Evolutionary conservation across 2,113 vertebrate species (phyloP).

Genomic region (Sminthopsis crassicaudata): DNA sequence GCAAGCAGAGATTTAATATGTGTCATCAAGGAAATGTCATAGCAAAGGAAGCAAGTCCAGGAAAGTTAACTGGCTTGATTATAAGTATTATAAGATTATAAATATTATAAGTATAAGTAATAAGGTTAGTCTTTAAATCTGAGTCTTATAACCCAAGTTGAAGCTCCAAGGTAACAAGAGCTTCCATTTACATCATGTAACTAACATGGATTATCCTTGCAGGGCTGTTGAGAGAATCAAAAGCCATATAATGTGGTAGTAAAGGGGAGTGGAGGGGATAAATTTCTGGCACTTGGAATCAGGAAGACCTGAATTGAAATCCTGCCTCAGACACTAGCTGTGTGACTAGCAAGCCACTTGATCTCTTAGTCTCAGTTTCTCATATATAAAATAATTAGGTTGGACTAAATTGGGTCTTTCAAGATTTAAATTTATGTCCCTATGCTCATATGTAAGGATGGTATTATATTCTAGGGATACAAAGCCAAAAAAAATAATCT

Average conservation of each 20-base stretch:
- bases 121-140: neutral
- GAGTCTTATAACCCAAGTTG: neutral
- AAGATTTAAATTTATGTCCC: neutral
- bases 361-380: neutral
- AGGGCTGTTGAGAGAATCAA: neutral
- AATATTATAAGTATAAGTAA: too few relatives aligned
- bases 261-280: neutral
- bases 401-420: neutral
- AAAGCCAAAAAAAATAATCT: neutral
- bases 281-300: neutral
- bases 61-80: neutral
- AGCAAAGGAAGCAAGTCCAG: neutral
- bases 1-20: too few relatives aligned
- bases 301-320: neutral
- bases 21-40: neutral
- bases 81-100: too few relatives aligned
- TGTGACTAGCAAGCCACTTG: neutral
- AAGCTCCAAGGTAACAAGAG: neutral
- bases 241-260: neutral
- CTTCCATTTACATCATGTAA: neutral
- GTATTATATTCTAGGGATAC: neutral
- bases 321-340: neutral
- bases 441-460: neutral
- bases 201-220: neutral
- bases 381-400: neutral